A percentile compares a stretch with the other conserved stretches of the same genome.
These are phyloP conservation scores for Branchipolynoe longqiensis DNA, from an alignment of 2,888 invertebrate species.

Conservation along the genomic window DNA sequence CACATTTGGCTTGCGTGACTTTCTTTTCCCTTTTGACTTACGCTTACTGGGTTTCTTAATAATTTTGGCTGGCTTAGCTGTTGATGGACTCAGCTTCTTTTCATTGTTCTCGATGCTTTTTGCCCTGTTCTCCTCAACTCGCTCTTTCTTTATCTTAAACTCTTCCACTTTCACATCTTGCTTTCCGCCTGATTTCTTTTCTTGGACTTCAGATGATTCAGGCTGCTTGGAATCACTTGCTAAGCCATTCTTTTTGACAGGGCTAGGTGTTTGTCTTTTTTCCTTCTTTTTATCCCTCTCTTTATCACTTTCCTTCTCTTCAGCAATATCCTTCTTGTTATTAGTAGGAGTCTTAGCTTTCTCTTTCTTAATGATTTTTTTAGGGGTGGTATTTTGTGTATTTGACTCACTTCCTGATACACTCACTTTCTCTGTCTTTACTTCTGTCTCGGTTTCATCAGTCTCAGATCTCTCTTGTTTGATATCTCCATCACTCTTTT, in stretches of 20 bases:
- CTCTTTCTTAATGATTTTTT: background rate
- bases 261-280: slow-evolving; percentile 13
- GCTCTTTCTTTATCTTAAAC: slow-evolving; percentile 9
- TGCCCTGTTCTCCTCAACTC: slow-evolving; percentile 1
- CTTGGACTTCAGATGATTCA: background rate
- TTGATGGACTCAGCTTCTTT: background rate
- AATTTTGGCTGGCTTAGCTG: background rate
- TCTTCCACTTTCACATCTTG: background rate
- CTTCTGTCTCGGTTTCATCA: slow-evolving; percentile 12
- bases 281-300: slow-evolving; percentile 1
- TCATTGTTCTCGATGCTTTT: background rate
- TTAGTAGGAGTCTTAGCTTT: no score
- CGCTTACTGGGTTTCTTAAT: background rate
- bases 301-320: background rate
- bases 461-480: slow-evolving; percentile 17
- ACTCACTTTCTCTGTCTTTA: background rate
- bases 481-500: background rate
- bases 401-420: background rate
- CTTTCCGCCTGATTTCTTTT: background rate
- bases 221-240: background rate
- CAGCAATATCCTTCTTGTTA: background rate
- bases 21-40: slow-evolving; percentile 14
- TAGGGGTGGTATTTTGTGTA: background rate
- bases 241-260: background rate
- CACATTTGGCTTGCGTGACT: background rate